Base-by-base conservation (phyloP, 30 jellyfish, hydroid and myxozoan species). In the Aurelia aurita region DNA sequence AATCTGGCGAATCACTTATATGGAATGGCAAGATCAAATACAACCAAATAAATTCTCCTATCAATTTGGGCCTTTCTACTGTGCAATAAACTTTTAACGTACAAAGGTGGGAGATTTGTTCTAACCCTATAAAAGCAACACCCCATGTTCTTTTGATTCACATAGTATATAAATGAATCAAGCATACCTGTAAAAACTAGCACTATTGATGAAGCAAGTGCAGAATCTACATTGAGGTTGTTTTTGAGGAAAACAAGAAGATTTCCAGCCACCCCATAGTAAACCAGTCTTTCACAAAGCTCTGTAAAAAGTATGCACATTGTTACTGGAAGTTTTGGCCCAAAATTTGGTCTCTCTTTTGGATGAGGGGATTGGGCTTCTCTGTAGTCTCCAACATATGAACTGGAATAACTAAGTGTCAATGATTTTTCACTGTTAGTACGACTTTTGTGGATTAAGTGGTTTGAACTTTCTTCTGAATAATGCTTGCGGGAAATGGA, bases 221-320 rank as follows among this genome's bases (percentile, higher is more conserved):
- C 87, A 45, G 94, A 28, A 8, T 58, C 79, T 23, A 85, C 26
- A 16, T 75, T 12, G 53, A 91, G 29, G 20, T 69, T 51, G 19
- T 72, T 71, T 27, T 58, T 72, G 72, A 91, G 89, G 53, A 85
- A 91, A 1, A 91, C 69, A n/a, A 91, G 43, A 27, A 91, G 87
- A 66, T 91, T 91, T 46, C 91, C 98, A n/a, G 89, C 55, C 10
- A 91, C 77, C 23, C 98, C 92, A 62, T 85, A 91, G 73, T 58
- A 85, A 3, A 90, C 80, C 70, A 91, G 34, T 53, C 98, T 61
- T 57, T 91, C 98, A 65, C 96, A 85, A n/a, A 86, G 57, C 72
- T 91, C 98, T 25, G 89, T 64, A 58, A 91, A 67, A 0, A 91
- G 91, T 6, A 91, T 85, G 54, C 95, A 85, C 3, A 73, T 53